Base-by-base conservation (phyloP, 2,888 invertebrate species). In the Biston stratarius region DNA sequence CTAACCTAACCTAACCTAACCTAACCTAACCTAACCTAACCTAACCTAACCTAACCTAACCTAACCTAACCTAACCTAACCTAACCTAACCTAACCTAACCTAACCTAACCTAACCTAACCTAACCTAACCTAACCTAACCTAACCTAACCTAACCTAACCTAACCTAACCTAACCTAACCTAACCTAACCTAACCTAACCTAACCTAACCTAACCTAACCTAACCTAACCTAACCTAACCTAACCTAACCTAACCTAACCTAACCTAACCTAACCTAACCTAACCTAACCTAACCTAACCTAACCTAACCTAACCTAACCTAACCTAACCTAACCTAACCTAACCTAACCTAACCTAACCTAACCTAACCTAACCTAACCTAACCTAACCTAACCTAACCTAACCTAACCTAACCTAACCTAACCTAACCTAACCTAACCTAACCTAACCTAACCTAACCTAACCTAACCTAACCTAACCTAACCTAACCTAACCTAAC, bases 251-350 rank as follows among this genome's bases (percentile, higher is more conserved):
- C 67, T 62, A 62, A 64, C 69, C 65, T 65, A 69, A 65, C 67
- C 67, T 67, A 67, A 64, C 67, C 67, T 67, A 70, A 70, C 70
- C 70, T 70, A 70, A 70, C 70, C 70, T 33, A 48, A 24, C 48
- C 33, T n/a, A 48, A 48, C 48, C 48, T 70, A 67, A 70, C 70
- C 70, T 67, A 67, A 67, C 70, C 70, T 67, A 67, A 70, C 70
- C 70, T 66, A 66, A 66, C 69, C 65, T 66, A 66, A 70, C 69
- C 69, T 66, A 66, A 70, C 69, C 69, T 66, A 66, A 70, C 69
- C 69, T 66, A 66, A 69, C 69, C 65, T 69, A 69, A 69, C 69
- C 65, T 69, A 65, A 69, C 65, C 69, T 69, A 65, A 69, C 66
- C 66, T 66, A 66, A 66, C 44, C 44, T 44, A 44, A 44, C 44